Percentiles rank a stretch among this genome's conserved stretches.
These are phyloP conservation scores for Allacma fusca DNA, from an alignment of 2,888 invertebrate genomes.

Conservation along the genomic window DNA sequence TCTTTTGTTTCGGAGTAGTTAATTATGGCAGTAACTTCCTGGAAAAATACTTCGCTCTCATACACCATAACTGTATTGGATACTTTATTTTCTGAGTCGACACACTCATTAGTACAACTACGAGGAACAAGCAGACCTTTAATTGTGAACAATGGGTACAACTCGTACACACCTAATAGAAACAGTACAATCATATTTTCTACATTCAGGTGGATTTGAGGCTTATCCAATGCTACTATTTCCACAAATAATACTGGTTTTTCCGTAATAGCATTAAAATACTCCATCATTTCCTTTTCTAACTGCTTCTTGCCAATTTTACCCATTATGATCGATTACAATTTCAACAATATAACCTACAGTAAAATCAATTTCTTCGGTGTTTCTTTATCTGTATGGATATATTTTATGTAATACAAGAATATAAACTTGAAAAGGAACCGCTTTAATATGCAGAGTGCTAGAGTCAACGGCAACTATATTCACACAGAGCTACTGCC, in stretches of 20 bases:
- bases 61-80: conserved; percentile 25
- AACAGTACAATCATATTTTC: conserved; percentile 40
- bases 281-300: conserved; percentile 25
- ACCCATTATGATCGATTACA: conserved; percentile 29
- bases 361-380: no score
- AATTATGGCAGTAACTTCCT: background rate
- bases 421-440: no score
- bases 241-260: conserved; percentile 36
- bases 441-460: no score
- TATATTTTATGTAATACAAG: no score
- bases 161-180: conserved; percentile 27
- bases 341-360: no score
- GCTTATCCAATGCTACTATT: background rate
- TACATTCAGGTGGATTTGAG: conserved; percentile 15
- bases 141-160: conserved; percentile 28
- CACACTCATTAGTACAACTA: background rate
- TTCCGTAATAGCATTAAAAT: conserved; percentile 37
- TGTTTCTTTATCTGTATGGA: no score
- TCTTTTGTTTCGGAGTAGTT: background rate
- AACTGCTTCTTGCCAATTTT: conserved; percentile 33
- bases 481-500: no score
- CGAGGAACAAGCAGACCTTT: conserved; percentile 5
- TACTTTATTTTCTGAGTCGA: background rate
- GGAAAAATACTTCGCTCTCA: conserved; percentile 34
- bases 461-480: no score